Evolutionary conservation across 37 sponge, comb jelly and placozoan genomes (phyloP).

Genomic region (Oopsacas minuta): DNA sequence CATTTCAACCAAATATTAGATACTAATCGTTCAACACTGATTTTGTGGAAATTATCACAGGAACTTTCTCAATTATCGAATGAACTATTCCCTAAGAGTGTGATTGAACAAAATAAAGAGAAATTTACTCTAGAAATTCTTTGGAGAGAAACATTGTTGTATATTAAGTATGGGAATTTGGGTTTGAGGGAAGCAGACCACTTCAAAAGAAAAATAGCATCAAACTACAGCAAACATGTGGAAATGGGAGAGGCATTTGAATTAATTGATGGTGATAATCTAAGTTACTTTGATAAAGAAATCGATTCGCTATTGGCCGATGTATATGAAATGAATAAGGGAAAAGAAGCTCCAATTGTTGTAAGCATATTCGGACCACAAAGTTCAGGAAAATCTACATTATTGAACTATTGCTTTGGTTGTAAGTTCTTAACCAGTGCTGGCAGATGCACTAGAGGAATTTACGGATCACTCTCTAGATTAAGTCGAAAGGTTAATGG

Average conservation of each 20-base stretch:
- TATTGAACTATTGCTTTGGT: slow-evolving; percentile 4
- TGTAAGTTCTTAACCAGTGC: not conserved
- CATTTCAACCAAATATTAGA: not conserved
- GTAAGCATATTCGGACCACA: slow-evolving; percentile 11
- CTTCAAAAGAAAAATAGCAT: not conserved
- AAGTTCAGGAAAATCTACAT: slow-evolving; percentile 1
- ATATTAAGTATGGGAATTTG: not conserved
- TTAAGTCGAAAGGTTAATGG: not conserved
- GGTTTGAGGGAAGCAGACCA: not conserved
- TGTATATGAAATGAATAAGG: not conserved
- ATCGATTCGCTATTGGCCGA: not conserved
- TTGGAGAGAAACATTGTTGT: not conserved
- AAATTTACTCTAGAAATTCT: slow-evolving; percentile 3
- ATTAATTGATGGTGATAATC: slow-evolving; percentile 3
- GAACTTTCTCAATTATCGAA: not conserved
- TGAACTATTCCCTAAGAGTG: not conserved
- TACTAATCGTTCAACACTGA: not conserved
- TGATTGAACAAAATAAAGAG: not conserved
- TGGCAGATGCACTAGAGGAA: slow-evolving; percentile 8
- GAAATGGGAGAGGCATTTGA: not conserved
- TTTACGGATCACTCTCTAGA: not conserved
- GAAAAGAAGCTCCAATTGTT: not conserved
- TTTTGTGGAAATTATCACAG: slow-evolving; percentile 11
- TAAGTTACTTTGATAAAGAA: not conserved
- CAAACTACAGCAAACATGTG: not conserved